A percentile compares a stretch with the other conserved stretches of the same genome.
Conservation (phyloP, 2,113 vertebrate genomes). For the Gymnorhina tibicen region DNA sequence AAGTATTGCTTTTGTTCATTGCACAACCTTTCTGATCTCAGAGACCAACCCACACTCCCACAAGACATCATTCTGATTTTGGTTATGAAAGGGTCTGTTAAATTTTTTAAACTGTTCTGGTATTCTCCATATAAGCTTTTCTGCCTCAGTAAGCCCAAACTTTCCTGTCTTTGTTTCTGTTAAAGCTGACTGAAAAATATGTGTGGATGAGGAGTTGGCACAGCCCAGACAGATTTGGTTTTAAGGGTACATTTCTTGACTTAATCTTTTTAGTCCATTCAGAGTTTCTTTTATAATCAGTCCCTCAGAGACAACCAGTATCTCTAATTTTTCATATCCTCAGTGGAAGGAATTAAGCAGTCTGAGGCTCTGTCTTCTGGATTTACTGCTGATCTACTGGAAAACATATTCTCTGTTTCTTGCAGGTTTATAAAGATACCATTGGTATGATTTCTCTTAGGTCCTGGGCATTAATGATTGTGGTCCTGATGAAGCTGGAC, state of each 20-base stretch:
- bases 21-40: neutral
- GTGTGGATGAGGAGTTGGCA: neutral
- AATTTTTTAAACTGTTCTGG: neutral
- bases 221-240: neutral
- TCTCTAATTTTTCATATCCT: neutral
- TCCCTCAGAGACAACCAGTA: accelerated
- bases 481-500: neutral
- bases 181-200: neutral
- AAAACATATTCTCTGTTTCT: neutral
- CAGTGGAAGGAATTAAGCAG: neutral
- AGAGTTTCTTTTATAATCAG: neutral
- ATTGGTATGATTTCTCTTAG: neutral
- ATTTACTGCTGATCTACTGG: neutral
- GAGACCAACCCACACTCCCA: neutral
- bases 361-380: neutral
- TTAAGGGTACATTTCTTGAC: neutral
- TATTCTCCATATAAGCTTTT: neutral
- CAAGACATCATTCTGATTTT: neutral
- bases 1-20: neutral
- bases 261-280: neutral
- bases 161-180: neutral
- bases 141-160: neutral
- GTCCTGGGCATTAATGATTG: neutral
- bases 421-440: neutral
- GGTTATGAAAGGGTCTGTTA: neutral